Percentiles rank a stretch among this genome's conserved stretches.
Conservation (phyloP, 2,888 invertebrate species). For the Cheilosia impressa region DNA sequence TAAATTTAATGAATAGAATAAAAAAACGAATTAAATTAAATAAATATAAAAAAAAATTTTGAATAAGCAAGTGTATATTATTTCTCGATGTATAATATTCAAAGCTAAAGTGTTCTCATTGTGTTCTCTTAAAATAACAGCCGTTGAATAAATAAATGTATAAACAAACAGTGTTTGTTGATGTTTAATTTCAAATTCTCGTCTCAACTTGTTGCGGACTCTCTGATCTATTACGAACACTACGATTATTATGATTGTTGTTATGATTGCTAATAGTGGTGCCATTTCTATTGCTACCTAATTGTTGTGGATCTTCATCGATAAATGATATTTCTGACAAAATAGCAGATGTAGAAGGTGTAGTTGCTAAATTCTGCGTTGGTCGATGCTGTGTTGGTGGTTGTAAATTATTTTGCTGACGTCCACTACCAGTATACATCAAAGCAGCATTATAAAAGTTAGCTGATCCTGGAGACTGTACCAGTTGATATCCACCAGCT, state of each 20-base stretch:
- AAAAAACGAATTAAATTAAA: too few relatives aligned
- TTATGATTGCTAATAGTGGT: slow-evolving; percentile 78
- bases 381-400: slow-evolving; percentile 77
- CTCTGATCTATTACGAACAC: slow-evolving; percentile 84
- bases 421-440: slow-evolving; percentile 79
- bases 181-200: slow-evolving; percentile 82
- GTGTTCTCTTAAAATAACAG: too few relatives aligned
- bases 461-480: slow-evolving; percentile 76
- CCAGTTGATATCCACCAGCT: slow-evolving; percentile 75
- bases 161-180: background rate
- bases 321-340: slow-evolving; percentile 89
- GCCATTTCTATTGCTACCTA: slow-evolving; percentile 80
- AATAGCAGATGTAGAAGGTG: slow-evolving; percentile 78
- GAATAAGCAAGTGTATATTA: too few relatives aligned
- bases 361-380: slow-evolving; percentile 76
- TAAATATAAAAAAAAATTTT: too few relatives aligned
- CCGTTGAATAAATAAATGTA: background rate
- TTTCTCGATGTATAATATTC: too few relatives aligned
- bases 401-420: slow-evolving; percentile 76
- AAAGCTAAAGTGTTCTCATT: too few relatives aligned
- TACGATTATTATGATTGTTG: slow-evolving; percentile 85
- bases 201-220: slow-evolving; percentile 85
- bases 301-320: slow-evolving; percentile 86
- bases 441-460: slow-evolving; percentile 80
- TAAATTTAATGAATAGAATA: too few relatives aligned